A percentile compares a stretch with the other conserved stretches of the same genome.
Conservation (phyloP, 2,888 invertebrate species). For the Yponomeuta evonymella region DNA sequence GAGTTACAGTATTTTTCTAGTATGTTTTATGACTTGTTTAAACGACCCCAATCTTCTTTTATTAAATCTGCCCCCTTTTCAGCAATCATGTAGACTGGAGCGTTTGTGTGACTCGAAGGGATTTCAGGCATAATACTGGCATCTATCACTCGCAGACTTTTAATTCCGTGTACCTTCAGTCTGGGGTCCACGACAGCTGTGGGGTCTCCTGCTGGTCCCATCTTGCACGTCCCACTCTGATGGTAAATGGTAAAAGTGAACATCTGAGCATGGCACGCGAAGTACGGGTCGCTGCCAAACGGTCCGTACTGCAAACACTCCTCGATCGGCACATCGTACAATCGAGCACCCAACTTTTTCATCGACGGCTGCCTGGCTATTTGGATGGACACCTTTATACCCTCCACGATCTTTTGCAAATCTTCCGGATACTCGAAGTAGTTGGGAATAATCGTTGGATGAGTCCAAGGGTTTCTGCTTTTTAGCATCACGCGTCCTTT, state of each 20-base stretch:
- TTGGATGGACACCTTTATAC: slow-evolving; percentile 76
- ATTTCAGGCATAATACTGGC: slow-evolving; percentile 88
- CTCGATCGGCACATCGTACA: slow-evolving; percentile 77
- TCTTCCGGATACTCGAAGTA: slow-evolving; percentile 83
- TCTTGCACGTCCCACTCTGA: slow-evolving; percentile 80
- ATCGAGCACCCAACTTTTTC: slow-evolving; percentile 72
- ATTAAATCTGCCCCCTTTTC: slow-evolving; percentile 86
- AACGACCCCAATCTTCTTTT: slow-evolving; percentile 70
- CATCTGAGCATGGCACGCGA: slow-evolving; percentile 80
- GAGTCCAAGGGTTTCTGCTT: slow-evolving; percentile 81
- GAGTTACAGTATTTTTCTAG: slow-evolving; percentile 2
- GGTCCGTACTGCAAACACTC: slow-evolving; percentile 72
- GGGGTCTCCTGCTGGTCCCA: slow-evolving; percentile 76
- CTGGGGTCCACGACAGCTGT: slow-evolving; percentile 79
- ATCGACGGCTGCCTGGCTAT: slow-evolving; percentile 77
- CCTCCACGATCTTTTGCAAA: slow-evolving; percentile 78
- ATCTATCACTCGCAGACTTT: slow-evolving; percentile 83
- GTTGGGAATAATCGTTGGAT: slow-evolving; percentile 86
- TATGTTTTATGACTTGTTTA: slow-evolving; percentile 22
- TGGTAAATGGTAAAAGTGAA: slow-evolving; percentile 83
- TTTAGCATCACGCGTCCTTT: slow-evolving; percentile 80
- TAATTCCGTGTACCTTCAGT: slow-evolving; percentile 79
- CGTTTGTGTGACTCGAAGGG: slow-evolving; percentile 85
- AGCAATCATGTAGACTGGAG: slow-evolving; percentile 87
- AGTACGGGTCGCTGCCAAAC: slow-evolving; percentile 81